Conservation (phyloP, 2,113 vertebrate genomes). For the Triplophysa tibetana region DNA sequence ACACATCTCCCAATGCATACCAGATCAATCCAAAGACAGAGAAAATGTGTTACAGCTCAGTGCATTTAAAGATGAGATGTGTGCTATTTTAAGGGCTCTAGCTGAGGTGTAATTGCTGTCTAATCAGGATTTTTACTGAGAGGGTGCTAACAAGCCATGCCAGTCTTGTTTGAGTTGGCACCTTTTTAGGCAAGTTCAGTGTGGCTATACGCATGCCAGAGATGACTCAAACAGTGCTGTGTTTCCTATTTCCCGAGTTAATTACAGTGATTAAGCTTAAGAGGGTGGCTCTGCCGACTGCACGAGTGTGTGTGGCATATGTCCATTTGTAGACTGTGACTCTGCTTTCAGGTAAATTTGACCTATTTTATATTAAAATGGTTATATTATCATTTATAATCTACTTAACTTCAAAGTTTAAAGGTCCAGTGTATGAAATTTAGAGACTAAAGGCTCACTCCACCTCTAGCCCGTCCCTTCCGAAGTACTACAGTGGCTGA, state of each 20-base stretch:
- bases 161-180: constrained; percentile 61
- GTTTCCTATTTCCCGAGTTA: constrained; percentile 44
- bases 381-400: too few species aligned
- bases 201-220: constrained; percentile 21
- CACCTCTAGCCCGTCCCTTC: too few species aligned
- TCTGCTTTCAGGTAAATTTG: constrained; percentile 46
- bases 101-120: constrained; percentile 49
- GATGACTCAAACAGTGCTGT: constrained; percentile 55
- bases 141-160: constrained; percentile 43
- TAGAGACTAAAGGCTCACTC: too few species aligned
- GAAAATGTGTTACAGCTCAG: neutral
- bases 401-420: too few species aligned
- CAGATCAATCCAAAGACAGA: too few species aligned
- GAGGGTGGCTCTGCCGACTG: constrained; percentile 26
- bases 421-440: too few species aligned
- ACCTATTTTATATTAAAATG: constrained; percentile 38
- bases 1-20: too few species aligned
- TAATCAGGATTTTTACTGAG: constrained; percentile 48
- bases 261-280: constrained; percentile 44
- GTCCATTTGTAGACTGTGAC: constrained; percentile 41
- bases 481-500: too few species aligned
- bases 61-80: neutral
- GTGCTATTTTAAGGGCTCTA: constrained; percentile 14
- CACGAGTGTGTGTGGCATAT: constrained; percentile 18
- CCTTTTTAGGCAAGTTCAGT: constrained; percentile 25